Conservation (phyloP, 2,797 vertebrate genomes). For the Euthynnus affinis region DNA sequence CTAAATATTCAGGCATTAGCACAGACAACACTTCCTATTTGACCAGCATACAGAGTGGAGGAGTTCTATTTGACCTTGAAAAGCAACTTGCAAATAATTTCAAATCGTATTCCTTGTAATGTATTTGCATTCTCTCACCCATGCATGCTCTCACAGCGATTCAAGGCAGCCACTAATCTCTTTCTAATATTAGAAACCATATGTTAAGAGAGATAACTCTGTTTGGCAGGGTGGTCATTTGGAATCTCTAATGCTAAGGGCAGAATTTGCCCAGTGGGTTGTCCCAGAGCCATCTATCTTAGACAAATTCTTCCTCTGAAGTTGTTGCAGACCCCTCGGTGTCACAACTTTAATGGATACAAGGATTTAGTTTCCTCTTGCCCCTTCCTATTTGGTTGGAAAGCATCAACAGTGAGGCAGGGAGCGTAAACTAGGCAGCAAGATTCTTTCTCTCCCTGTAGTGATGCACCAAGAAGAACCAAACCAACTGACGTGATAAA, state of each 20-base stretch:
- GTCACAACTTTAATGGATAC: slow-evolving; percentile 54
- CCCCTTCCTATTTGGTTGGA: slow-evolving; percentile 26
- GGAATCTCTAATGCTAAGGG: slow-evolving; percentile 48
- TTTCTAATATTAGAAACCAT: slow-evolving; percentile 56
- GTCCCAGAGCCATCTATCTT: slow-evolving; percentile 50
- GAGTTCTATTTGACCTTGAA: slow-evolving; percentile 51
- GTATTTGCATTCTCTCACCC: slow-evolving; percentile 45
- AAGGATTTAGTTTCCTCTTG: slow-evolving; percentile 53
- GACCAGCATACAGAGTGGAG: slow-evolving; percentile 17
- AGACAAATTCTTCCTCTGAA: slow-evolving; percentile 44
- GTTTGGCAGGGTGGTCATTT: slow-evolving; percentile 52
- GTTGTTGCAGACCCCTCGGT: slow-evolving; percentile 40
- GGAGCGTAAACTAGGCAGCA: slow-evolving; percentile 21
- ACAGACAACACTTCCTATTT: slow-evolving; percentile 26
- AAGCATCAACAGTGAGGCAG: slow-evolving; percentile 29
- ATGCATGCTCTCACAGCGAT: slow-evolving; percentile 34
- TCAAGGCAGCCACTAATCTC: slow-evolving; percentile 59
- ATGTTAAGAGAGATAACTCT: slow-evolving; percentile 66
- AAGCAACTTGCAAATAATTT: slow-evolving; percentile 40
- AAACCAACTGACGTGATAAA: slow-evolving; percentile 20
- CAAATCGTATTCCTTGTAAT: slow-evolving; percentile 16
- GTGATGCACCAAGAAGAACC: slow-evolving; percentile 23
- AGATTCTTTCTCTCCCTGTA: not conserved
- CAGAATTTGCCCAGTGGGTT: slow-evolving; percentile 51
- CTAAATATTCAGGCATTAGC: slow-evolving; percentile 33